Percentiles rank a stretch among this genome's conserved stretches.
phyloP scores from a whole-genome alignment of 2,113 vertebrate species.

The Pachycephala philippinensis region DNA sequence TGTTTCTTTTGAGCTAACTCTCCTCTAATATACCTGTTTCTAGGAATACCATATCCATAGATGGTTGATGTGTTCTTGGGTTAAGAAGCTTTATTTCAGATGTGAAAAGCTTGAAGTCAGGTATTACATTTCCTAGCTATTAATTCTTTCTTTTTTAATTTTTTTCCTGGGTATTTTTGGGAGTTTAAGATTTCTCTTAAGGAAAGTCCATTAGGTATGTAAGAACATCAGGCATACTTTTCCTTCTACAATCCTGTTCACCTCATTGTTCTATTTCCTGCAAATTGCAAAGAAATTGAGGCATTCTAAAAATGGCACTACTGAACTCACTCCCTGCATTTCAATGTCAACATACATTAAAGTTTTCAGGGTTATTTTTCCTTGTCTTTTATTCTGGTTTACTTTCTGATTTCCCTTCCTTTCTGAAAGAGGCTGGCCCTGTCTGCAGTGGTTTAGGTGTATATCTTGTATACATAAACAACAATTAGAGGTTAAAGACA shows the following conservation, averaged over 20 bases:
- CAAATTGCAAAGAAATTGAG: background rate
- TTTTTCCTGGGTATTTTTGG: background rate
- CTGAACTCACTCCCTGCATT: background rate
- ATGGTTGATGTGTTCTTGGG: background rate
- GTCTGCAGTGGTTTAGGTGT: background rate
- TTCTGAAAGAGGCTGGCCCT: background rate
- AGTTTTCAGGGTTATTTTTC: background rate
- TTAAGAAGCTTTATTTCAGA: background rate
- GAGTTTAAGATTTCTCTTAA: background rate
- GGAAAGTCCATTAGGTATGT: background rate
- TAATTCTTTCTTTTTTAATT: background rate
- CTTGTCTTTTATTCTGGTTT: background rate
- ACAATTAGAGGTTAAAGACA: background rate
- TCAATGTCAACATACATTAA: background rate
- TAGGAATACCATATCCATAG: background rate
- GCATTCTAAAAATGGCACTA: background rate
- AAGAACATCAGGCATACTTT: background rate
- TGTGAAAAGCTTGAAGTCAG: background rate
- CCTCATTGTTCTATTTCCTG: background rate
- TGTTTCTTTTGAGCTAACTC: background rate
- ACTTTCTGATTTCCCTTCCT: background rate
- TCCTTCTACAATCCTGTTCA: background rate
- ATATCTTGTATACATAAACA: background rate
- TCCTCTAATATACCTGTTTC: background rate
- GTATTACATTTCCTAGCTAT: background rate